A percentile compares a stretch with the other conserved stretches of the same genome.
phyloP scores from a whole-genome alignment of 2,797 vertebrate species.

The Macropus fuliginosus region DNA sequence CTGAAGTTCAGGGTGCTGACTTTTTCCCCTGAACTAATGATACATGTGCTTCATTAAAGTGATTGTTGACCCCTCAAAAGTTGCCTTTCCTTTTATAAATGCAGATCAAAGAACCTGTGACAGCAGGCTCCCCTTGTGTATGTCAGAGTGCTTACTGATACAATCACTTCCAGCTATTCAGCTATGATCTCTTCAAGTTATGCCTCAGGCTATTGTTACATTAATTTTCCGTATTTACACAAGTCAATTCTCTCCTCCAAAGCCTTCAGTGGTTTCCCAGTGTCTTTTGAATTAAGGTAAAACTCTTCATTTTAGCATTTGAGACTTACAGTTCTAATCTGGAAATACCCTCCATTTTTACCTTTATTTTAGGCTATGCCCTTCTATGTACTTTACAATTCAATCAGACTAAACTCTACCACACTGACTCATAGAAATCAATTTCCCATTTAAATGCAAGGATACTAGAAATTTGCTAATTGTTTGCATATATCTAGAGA shows the following conservation, averaged over 20 bases:
- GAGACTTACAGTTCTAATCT: not conserved
- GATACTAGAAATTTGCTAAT: constrained; percentile 61
- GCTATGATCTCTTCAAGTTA: not conserved
- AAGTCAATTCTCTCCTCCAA: not conserved
- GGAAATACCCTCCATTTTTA: not conserved
- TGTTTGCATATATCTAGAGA: constrained; percentile 44
- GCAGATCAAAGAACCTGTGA: no score
- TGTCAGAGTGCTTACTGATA: no score
- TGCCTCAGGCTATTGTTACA: not conserved
- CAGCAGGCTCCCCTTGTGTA: no score
- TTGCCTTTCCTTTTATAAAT: no score
- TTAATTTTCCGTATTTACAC: not conserved
- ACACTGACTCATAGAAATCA: not conserved
- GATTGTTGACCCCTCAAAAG: no score
- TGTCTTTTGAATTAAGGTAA: not conserved
- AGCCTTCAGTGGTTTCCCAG: not conserved
- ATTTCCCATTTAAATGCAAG: not conserved
- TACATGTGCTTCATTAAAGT: no score
- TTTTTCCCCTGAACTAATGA: no score
- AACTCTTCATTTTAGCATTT: not conserved
- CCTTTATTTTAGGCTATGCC: not conserved
- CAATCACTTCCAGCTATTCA: not conserved
- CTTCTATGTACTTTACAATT: not conserved
- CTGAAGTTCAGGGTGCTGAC: no score
- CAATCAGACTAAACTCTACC: not conserved